Conservation (phyloP, 2,888 invertebrate genomes). For the Tinea pellionella region DNA sequence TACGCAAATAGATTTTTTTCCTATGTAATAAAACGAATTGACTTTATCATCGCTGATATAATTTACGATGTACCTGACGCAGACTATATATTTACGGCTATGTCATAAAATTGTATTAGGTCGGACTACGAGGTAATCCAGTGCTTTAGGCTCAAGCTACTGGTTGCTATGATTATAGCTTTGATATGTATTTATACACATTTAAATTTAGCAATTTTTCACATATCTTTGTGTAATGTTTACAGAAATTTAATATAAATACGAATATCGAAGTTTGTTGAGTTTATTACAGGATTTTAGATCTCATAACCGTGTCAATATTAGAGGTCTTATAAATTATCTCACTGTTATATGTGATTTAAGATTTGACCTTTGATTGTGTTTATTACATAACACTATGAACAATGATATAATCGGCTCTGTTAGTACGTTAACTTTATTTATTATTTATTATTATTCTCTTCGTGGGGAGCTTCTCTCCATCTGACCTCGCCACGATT, state of each 20-base stretch:
- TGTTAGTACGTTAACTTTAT: neutral
- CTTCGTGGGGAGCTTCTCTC: too few species aligned
- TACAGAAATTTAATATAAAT: conserved; percentile 5
- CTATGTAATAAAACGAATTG: conserved; percentile 19
- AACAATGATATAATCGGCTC: neutral
- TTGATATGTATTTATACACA: conserved; percentile 7
- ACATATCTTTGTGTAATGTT: conserved; percentile 4
- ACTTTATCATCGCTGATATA: conserved; percentile 43
- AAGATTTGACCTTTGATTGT: neutral
- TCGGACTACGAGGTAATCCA: conserved; percentile 47
- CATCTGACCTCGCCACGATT: too few species aligned
- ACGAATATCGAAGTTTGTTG: neutral
- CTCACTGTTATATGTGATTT: neutral
- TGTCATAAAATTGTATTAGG: conserved; percentile 59
- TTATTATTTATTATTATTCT: neutral
- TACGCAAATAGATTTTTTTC: conserved; percentile 6
- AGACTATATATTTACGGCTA: conserved; percentile 47
- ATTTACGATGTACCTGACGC: conserved; percentile 29
- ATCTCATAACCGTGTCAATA: neutral
- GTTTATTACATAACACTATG: neutral
- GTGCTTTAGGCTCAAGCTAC: conserved; percentile 38
- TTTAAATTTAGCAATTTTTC: conserved; percentile 7
- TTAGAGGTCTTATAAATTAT: conserved; percentile 1
- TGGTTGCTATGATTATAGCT: conserved; percentile 36
- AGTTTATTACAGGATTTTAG: conserved; percentile 8